Evolutionary conservation across 2,113 vertebrate genomes (phyloP).

Genomic region (Scopus umbretta): DNA sequence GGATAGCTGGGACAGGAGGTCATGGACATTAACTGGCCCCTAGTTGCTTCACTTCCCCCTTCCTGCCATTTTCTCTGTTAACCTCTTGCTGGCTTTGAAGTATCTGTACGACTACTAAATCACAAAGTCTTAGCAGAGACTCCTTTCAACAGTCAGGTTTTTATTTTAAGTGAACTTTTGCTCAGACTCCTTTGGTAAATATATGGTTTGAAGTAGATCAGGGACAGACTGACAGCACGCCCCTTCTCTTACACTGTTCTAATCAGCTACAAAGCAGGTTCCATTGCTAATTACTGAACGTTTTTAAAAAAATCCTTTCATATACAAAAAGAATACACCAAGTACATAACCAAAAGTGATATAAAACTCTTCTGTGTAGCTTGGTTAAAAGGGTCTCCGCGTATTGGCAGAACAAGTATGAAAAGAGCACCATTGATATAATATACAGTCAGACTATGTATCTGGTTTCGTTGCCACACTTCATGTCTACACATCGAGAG

Average conservation of each 20-base stretch:
- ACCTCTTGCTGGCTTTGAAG: conserved; percentile 9
- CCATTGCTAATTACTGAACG: conserved; percentile 39
- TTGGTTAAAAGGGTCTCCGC: conserved; percentile 63
- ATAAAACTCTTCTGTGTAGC: conserved; percentile 68
- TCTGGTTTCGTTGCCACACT: conserved; percentile 31
- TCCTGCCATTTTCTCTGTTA: neutral
- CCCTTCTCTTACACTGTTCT: conserved; percentile 39
- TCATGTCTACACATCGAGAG: conserved; percentile 18
- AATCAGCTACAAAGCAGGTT: conserved; percentile 56
- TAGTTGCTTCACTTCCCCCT: neutral
- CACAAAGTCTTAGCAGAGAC: conserved; percentile 50
- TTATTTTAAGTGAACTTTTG: conserved; percentile 53
- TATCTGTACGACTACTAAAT: conserved; percentile 27
- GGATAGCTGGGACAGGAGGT: neutral
- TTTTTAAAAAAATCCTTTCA: conserved; percentile 68
- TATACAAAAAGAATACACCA: conserved; percentile 71
- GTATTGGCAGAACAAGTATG: conserved; percentile 67
- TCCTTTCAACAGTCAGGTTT: conserved; percentile 49
- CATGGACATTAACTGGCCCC: neutral
- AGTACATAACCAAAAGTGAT: conserved; percentile 66
- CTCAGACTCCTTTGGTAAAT: conserved; percentile 65
- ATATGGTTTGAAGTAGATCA: conserved; percentile 53
- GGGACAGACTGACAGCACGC: conserved; percentile 40
- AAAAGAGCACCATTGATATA: conserved; percentile 71
- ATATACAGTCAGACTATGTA: conserved; percentile 46